These are phyloP conservation scores for Drosophila tristis DNA, from an alignment of 1,140 invertebrate species.

Conservation along the genomic window DNA sequence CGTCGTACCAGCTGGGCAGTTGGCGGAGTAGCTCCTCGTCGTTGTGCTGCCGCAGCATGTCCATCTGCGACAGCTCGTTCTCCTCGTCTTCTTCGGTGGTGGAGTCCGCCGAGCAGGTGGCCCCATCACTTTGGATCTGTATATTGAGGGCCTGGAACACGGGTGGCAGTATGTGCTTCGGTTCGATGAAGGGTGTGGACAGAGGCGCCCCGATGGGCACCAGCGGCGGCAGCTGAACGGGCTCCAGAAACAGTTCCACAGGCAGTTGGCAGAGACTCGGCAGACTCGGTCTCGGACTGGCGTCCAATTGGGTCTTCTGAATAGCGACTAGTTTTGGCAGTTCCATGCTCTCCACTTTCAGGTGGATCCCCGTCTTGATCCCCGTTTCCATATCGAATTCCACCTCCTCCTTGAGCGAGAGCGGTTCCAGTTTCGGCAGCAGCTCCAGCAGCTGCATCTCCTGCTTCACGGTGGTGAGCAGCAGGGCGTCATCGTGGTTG, in stretches of 20 bases:
- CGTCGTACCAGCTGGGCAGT: conserved; percentile 83
- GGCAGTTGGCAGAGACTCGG: conserved; percentile 37
- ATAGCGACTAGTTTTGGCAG: conserved; percentile 72
- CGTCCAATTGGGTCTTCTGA: conserved; percentile 39
- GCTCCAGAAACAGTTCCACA: conserved; percentile 53
- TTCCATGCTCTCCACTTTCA: conserved; percentile 31
- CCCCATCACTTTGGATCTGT: conserved; percentile 51
- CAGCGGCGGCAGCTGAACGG: conserved; percentile 60
- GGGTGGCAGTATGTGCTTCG: conserved; percentile 38
- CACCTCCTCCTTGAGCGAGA: conserved; percentile 47
- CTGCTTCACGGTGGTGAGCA: conserved; percentile 30
- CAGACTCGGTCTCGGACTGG: conserved; percentile 5
- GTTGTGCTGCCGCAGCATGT: conserved; percentile 63
- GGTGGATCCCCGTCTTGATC: conserved; percentile 7
- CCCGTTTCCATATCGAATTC: conserved; percentile 6
- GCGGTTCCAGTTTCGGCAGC: conserved; percentile 55
- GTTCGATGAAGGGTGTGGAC: conserved; percentile 66
- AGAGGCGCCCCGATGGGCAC: conserved; percentile 70
- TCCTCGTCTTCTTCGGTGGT: conserved; percentile 46
- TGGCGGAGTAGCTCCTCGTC: conserved; percentile 63
- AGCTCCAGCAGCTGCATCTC: conserved; percentile 44
- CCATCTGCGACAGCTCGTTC: conserved; percentile 66
- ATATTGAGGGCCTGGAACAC: conserved; percentile 53
- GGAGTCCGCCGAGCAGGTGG: conserved; percentile 55
- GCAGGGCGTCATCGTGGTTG: conserved; percentile 22